A percentile compares a stretch with the other conserved stretches of the same genome.
Conservation (phyloP, 2,797 vertebrate species). For the Taenioides sp. region DNA sequence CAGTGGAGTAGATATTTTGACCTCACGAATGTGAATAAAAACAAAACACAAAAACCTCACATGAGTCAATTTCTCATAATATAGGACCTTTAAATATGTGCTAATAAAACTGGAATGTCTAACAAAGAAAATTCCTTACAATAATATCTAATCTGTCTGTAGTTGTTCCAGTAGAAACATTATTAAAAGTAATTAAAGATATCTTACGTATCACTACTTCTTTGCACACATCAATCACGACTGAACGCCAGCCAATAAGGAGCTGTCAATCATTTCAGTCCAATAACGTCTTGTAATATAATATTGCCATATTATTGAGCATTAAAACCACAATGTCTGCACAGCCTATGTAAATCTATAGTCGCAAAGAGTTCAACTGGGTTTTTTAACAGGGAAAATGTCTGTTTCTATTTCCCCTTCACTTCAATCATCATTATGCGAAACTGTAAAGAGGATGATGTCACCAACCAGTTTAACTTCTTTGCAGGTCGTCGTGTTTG, state of each 20-base stretch:
- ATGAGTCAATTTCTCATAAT: too few relatives aligned
- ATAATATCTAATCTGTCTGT: neutral
- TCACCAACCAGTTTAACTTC: conserved; percentile 42
- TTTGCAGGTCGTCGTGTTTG: conserved; percentile 4
- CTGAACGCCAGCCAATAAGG: too few relatives aligned
- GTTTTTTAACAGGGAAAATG: too few relatives aligned
- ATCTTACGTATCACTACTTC: neutral
- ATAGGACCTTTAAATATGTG: too few relatives aligned
- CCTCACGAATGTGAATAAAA: too few relatives aligned
- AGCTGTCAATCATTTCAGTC: neutral
- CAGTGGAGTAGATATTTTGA: too few relatives aligned
- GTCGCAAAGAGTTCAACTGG: too few relatives aligned
- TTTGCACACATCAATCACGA: neutral
- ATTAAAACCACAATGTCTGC: neutral
- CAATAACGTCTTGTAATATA: neutral
- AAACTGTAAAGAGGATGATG: neutral
- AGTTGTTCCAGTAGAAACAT: neutral
- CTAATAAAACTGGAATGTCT: too few relatives aligned
- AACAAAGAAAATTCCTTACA: too few relatives aligned
- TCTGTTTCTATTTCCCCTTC: too few relatives aligned
- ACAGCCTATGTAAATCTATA: too few relatives aligned
- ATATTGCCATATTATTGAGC: neutral
- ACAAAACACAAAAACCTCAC: too few relatives aligned
- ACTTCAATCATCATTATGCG: neutral
- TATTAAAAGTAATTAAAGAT: neutral